Evolutionary conservation across 1,140 invertebrate species (phyloP), one percentile per base, ranked within the genome.

Genomic region (Drosophila paulistorum): DNA sequence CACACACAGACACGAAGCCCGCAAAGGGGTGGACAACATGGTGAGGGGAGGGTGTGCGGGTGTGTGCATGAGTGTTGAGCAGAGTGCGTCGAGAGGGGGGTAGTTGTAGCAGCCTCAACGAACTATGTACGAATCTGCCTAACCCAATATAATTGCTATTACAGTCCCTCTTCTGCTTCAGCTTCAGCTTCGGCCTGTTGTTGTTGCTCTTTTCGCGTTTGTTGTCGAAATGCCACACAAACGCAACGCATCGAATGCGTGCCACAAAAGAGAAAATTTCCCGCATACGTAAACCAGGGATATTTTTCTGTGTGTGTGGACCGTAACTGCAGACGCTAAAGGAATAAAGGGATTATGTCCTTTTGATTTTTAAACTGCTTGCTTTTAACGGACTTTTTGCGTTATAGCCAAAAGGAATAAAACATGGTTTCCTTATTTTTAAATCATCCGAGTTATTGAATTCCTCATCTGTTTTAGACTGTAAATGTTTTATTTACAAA

Each of bases 121-220:
- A 63, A 76, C 74, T 79, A 79, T 69, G 68, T 69, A 61, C 76
- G 64, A 71, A 75, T 45, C 61, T 78, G 81, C 70, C 83, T 77
- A 83, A 65, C 84, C 77, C 84, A 87, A 87, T 83, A 71, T 83
- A 87, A 86, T 87, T 83, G 72, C 64, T 81, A 82, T 86, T 86
- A 87, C 82, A 81, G 71, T 20, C 17, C 75, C 68, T 48, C 71
- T 67, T 74, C 57, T 69, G 30, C 54, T 7, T 42, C n/a, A n/a
- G 20, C 11, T 77, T 60, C 68, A 63, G 58, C 61, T 76, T 65
- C 57, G 75, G 61, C 7, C 11, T 51, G 45, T 61, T 71, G 60
- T 23, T 60, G 66, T 69, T 86, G 83, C 76, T 86, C 83, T 86
- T 87, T 87, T 86, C 55, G 41, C 68, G 11, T 66, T 30, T 17